Base-by-base conservation (phyloP, 1,140 invertebrate species). In the Pollicipes pollicipes region DNA sequence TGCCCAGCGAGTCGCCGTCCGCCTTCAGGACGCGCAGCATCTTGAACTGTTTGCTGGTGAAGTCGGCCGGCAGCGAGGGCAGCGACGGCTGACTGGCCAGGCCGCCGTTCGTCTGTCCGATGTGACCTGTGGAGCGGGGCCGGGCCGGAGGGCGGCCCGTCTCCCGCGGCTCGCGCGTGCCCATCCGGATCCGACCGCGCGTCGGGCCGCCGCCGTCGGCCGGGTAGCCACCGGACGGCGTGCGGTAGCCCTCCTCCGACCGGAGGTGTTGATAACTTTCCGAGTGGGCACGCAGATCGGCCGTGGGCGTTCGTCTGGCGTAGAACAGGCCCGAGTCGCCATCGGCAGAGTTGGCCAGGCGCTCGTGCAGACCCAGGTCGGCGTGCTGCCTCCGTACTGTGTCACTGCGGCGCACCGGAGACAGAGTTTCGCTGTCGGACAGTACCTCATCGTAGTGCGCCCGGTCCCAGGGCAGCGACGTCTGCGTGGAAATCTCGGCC, bases 1-100 rank as follows among this genome's bases (percentile, higher is more conserved):
- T 90, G 3, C 91, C 91, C 27, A 93, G 78, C 78, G 89, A 89
- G 76, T 89, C 87, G 45, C 82, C 80, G 0, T 85, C 82, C 72
- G 84, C 84, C 76, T 88, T 87, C 10, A 83, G 78, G 28, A 93
- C 83, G 75, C 86, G 84, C 17, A 91, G 84, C 30, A 88, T 82
- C 77, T 85, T 85, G 74, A 78, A 80, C 64, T 67, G 67, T 68
- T 73, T 79, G 74, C 30, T 74, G 70, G 30, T 71, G 29, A 63
- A 70, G 37, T 58, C 45, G 13, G 74, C 71, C 30, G 73, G 69
- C 37, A 73, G 74, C 4, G 72, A 70, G 32, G 74, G 64, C n/a
- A 71, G 68, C 30, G 73, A 69, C 31, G 71, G 67, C 6, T 32
- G 24, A 71, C 66, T 30, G 71, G 32, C 24, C 68, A 31, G 4